Evolutionary conservation across 2,797 vertebrate species (phyloP), one percentile per base, ranked within the genome.

Genomic region (Eulemur coronatus): DNA sequence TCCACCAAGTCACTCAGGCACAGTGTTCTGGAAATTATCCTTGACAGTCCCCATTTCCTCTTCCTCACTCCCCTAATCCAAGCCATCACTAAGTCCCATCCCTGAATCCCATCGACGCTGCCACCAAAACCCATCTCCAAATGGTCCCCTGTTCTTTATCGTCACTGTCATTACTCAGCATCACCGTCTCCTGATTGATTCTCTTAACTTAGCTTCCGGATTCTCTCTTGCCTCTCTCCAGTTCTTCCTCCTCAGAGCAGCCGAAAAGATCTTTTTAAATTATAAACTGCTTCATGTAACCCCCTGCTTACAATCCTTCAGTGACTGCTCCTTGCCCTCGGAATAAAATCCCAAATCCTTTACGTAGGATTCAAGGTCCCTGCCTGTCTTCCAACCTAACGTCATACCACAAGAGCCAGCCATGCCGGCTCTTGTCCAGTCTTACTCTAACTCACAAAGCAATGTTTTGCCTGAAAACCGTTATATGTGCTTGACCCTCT

Each of bases 341-440:
- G 59, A 63, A 92, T 75, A 82, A 94, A 97, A 91, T 55, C 43
- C 38, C 33, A 88, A 94, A 79, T 67, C 65, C 85, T 69, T 91
- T 59, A 52, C 2, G 28, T 7, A 38, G 30, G 14, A 65, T 26
- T 43, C 48, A 92, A 91, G 35, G 35, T 61, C 30, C 61, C 35
- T 65, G 22, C 9, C 61, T 69, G 20, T 18, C 30, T 43, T 95
- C 61, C 78, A 57, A 75, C 0, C 38, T 95, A 61, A 59, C 0
- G 5, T 55, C 15, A 14, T 1, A n/a, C 38, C 46, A 38, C 17
- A 9, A 35, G 4, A 52, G 55, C 28, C 35, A 86, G 86, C 52
- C 35, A 59, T 10, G 20, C 2, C 61, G 30, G 26, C n/a, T 57
- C 84, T 81, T 75, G 1, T 22, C 67, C 48, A 79, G 30, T 46